Conservation (phyloP, 2,113 vertebrate genomes). For the Elaphurus davidianus region DNA sequence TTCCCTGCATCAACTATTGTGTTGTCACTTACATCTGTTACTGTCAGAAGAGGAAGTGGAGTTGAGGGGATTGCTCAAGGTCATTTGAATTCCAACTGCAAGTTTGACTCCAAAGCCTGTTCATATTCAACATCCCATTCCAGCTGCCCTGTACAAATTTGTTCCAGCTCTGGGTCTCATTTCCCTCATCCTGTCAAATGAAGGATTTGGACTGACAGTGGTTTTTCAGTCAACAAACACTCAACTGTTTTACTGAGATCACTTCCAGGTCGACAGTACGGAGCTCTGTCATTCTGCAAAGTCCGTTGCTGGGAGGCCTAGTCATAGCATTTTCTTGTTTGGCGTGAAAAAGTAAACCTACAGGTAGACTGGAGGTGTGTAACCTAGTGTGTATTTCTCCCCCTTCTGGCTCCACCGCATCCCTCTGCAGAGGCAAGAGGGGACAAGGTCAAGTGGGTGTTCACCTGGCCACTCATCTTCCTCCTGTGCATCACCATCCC, state of each 20-base stretch:
- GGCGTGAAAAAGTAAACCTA: background rate
- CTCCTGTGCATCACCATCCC: slow-evolving; percentile 91
- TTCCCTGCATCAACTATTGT: background rate
- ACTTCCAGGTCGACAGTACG: background rate
- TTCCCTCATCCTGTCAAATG: background rate
- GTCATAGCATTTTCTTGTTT: background rate
- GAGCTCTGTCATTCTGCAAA: background rate
- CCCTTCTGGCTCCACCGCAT: background rate
- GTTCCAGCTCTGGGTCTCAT: background rate
- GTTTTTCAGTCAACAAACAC: background rate
- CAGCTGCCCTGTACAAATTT: background rate
- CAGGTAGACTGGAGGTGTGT: background rate
- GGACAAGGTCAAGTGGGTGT: slow-evolving; percentile 92
- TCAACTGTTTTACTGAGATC: background rate
- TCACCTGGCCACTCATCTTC: slow-evolving; percentile 95
- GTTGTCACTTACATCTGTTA: background rate
- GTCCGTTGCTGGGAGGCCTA: background rate
- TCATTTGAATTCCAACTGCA: background rate
- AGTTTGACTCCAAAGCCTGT: background rate
- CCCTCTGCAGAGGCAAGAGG: slow-evolving; percentile 84
- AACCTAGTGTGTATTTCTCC: background rate
- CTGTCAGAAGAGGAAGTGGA: background rate
- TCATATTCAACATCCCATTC: no score
- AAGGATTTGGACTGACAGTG: background rate
- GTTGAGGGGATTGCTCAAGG: background rate